Evolutionary conservation across 1,140 invertebrate species (phyloP), one percentile per base, ranked within the genome.

Genomic region (Scaptomyza graminum): DNA sequence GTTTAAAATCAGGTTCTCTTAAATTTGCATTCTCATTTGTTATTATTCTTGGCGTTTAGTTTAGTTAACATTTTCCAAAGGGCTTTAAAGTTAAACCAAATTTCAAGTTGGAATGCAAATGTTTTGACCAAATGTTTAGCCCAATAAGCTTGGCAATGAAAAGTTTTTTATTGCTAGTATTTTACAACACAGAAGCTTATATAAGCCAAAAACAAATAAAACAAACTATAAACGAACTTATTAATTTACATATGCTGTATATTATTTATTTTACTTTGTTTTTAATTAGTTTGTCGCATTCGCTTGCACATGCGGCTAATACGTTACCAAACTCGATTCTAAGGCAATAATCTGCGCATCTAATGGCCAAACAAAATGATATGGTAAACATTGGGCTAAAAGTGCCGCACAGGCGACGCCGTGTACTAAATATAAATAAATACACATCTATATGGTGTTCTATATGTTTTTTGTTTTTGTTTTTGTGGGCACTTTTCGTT

Each of bases 401-500:
- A 66, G 43, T 63, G 56, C 11, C 47, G 22, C 61, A 68, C 44
- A 51, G 49, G 7, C 31, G 31, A 68, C 67, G 47, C 49, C 60
- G 52, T 47, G 67, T 61, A 65, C 78, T 68, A 69, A 73, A 87
- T 74, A 72, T 81, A 85, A 74, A 77, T 68, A 74, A 71, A 80
- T 63, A 78, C 49, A 78, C 63, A 60, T 79, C 49, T 70, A 46
- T 56, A 11, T 41, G 56, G 39, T 64, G 51, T 56, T 16, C 60
- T 59, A 52, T 56, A 75, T 88, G 63, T 66, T 76, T 55, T 34
- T 37, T 51, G 11, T 7, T 51, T 28, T 62, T 11, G 5, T 50
- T 18, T 15, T 50, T 57, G 62, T 51, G 54, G 49, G 62, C 68
- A 66, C 34, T 64, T 68, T 66, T 57, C 57, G 59, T 63, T 16